These are phyloP conservation scores for Drosophila teissieri DNA, from an alignment of 1,140 invertebrate species.

Conservation along the genomic window DNA sequence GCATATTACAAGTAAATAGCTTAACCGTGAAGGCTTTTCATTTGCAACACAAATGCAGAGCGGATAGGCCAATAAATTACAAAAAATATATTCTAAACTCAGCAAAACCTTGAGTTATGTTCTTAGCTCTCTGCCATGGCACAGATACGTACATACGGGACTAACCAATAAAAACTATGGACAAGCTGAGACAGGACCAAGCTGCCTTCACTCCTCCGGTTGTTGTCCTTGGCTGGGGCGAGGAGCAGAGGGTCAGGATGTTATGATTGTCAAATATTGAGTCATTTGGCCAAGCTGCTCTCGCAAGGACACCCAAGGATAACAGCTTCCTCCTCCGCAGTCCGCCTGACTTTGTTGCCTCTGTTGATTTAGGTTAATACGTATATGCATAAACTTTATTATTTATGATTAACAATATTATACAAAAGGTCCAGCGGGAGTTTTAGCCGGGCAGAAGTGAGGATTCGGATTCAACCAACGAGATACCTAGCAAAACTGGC, in stretches of 20 bases:
- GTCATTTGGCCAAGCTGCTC: slow-evolving; percentile 74
- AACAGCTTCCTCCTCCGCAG: slow-evolving; percentile 3
- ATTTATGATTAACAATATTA: slow-evolving; percentile 79
- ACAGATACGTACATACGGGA: slow-evolving; percentile 23
- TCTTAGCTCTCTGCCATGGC: slow-evolving; percentile 54
- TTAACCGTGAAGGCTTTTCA: slow-evolving; percentile 49
- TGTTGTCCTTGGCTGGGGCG: not conserved
- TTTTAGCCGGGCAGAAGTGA: slow-evolving; percentile 6
- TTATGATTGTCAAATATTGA: slow-evolving; percentile 81
- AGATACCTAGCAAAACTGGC: slow-evolving; percentile 1
- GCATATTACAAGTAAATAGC: slow-evolving; percentile 63
- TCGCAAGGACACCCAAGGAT: slow-evolving; percentile 41
- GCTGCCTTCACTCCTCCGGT: slow-evolving; percentile 16
- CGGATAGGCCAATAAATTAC: slow-evolving; percentile 38
- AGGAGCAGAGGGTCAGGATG: slow-evolving; percentile 20
- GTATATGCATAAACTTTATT: slow-evolving; percentile 82
- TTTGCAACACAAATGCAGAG: slow-evolving; percentile 57
- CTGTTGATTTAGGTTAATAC: slow-evolving; percentile 78
- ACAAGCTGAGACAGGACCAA: slow-evolving; percentile 32
- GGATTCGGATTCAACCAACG: not conserved
- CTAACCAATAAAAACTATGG: slow-evolving; percentile 40
- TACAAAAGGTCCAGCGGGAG: slow-evolving; percentile 27
- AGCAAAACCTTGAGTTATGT: slow-evolving; percentile 55
- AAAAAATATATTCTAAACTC: slow-evolving; percentile 21
- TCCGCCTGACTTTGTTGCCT: slow-evolving; percentile 16